Evolutionary conservation across 2,797 vertebrate genomes (phyloP), one percentile per base, ranked within the genome.

Genomic region (Botia almorhae): DNA sequence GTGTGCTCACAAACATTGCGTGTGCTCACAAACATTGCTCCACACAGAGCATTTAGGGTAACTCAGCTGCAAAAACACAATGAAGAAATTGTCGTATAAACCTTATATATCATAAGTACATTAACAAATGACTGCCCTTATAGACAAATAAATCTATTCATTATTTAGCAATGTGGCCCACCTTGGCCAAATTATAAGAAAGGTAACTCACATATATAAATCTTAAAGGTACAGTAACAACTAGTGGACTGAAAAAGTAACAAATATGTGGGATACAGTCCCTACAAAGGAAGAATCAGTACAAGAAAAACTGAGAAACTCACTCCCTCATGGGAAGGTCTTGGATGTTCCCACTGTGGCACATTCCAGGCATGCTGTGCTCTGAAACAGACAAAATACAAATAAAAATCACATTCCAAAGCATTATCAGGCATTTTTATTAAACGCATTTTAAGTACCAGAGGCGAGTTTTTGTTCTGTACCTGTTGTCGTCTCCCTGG

Each of bases 401-500:
- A 33, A 33, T 1, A 33, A 33, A 33, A 3, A 33, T 33, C 4
- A 68, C 4, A 68, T 46, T 43, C 14, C 26, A 64, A 2, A 36
- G 0, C 29, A 33, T 64, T 0, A 8, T 4, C 13, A 63, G 16
- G 14, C 14, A 4, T 60, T 23, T 12, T 26, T 23, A 33, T 60
- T 5, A 60, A 5, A 8, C 48, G 10, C 21, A 6, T 14, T 29
- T 61, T 3, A 14, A 7, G 10, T 58, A 39, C 53, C 67, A 74
- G 10, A 48, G 8, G 21, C 6, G 19, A 29, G 50, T 33, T 26
- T 14, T 23, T 77, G 51, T 61, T 0, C 7, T 19, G 17, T 95
- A 98, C 97, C 93, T 93, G 73, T 89, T 91, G 43, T 87, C 89
- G 23, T 86, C 7, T 74, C 93, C 93, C 26, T 92, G 93, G 75